Base-by-base conservation (phyloP, 37 sponge, comb jelly and placozoan species). In the Ephydatia muelleri region DNA sequence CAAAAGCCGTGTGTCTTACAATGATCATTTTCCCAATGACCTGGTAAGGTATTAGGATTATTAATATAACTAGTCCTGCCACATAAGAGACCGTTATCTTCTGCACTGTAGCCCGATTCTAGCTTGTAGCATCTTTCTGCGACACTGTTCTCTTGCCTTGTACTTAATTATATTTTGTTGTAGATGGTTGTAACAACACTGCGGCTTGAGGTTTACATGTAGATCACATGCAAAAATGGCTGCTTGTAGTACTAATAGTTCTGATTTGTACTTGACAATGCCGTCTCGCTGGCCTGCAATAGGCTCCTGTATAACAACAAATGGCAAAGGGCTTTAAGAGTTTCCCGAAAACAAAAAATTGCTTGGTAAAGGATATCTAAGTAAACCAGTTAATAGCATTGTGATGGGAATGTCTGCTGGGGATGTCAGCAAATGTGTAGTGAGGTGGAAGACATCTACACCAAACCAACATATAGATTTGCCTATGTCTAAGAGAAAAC, bases 181-280 rank as follows among this genome's bases (percentile, higher is more conserved):
- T 57, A 57, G 57, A 16, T 13, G 57, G 57, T 11, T 57, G 57
- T 57, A 57, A 57, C 57, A 57, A 57, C 57, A 57, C 57, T 57
- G 57, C 57, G 57, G 57, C 57, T 57, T 57, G 57, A 57, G 57
- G 57, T 57, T 57, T 57, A 57, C 57, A 57, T 57, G 57, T 57
- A 57, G 57, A 57, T 57, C 57, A 57, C 57, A 57, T 4, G 57
- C 57, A 14, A 57, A 57, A 57, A 57, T 57, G 47, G 47, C 47
- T 43, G 47, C 47, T 43, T 43, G 47, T 43, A 43, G 47, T 43
- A 43, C 47, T 43, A 43, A 8, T 43, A 43, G 47, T 43, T 43
- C 47, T 43, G 47, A 43, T 43, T 43, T 43, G 47, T 43, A 43
- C 47, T 43, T 43, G 57, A 57, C 57, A 57, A 57, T 21, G 57